Percentiles rank a stretch among this genome's conserved stretches.
phyloP scores from a whole-genome alignment of 2,113 vertebrate species.

The Syrmaticus mikado region DNA sequence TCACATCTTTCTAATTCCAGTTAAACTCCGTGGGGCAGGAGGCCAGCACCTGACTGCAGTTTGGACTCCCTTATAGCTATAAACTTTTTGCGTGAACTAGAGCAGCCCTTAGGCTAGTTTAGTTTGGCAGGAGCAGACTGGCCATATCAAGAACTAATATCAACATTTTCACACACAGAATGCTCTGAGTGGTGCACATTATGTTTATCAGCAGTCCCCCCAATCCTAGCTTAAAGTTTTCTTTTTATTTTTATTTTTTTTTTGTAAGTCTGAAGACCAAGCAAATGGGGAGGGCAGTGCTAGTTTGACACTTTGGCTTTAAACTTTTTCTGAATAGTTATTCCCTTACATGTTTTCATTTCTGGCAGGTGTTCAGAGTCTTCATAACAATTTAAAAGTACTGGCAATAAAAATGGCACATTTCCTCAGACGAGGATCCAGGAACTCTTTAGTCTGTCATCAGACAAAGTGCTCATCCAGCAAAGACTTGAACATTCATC shows the following conservation, averaged over 20 bases:
- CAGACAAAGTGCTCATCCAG: neutral
- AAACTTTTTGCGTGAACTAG: neutral
- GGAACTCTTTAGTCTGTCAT: neutral
- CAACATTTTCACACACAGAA: neutral
- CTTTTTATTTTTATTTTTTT: neutral
- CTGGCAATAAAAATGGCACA: neutral
- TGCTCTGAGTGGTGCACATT: neutral
- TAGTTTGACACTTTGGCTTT: neutral
- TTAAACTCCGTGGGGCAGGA: neutral
- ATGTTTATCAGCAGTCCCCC: neutral
- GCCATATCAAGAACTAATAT: neutral
- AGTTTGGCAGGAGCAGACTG: neutral
- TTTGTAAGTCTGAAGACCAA: fast-evolving
- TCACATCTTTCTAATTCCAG: neutral
- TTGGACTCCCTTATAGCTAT: neutral
- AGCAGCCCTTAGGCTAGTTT: neutral
- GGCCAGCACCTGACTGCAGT: neutral
- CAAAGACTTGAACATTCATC: neutral
- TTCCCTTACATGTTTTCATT: neutral
- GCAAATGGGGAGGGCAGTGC: neutral
- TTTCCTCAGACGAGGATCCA: neutral
- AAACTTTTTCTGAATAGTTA: neutral
- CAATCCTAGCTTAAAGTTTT: neutral
- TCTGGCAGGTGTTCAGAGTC: neutral
- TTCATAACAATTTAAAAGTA: neutral